Conservation (phyloP, 2,113 vertebrate genomes). For the Lipophrys pholis region DNA sequence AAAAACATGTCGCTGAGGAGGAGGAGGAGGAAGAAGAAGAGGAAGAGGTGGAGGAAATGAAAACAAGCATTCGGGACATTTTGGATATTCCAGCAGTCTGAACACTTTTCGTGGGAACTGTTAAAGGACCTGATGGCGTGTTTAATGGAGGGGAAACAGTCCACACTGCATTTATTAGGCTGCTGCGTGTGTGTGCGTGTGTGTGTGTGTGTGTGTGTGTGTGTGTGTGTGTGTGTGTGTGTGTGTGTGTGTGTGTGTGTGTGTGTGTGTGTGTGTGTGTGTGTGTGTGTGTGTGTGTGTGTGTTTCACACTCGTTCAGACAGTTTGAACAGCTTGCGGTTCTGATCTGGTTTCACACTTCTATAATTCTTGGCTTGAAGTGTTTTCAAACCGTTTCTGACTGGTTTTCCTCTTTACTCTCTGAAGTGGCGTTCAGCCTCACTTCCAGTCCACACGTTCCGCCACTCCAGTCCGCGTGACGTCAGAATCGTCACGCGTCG, state of each 20-base stretch:
- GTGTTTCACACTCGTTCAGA: background rate
- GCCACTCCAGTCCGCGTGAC: no score
- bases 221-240: background rate
- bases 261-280: background rate
- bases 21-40: background rate
- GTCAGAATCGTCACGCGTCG: no score
- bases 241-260: background rate
- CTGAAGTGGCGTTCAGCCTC: no score
- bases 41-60: background rate
- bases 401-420: no score
- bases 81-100: background rate
- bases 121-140: conserved; percentile 38
- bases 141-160: conserved; percentile 14
- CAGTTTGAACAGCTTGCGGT: no score
- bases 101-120: conserved; percentile 43
- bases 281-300: background rate
- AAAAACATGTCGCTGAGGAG: conserved; percentile 2
- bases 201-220: background rate
- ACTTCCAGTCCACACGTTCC: no score
- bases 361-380: no score
- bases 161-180: conserved; percentile 29
- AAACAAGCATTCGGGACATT: conserved; percentile 11
- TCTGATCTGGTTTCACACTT: no score
- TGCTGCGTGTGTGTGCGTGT: background rate
- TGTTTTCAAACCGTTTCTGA: no score